Evolutionary conservation across 2,113 vertebrate species (phyloP).

Genomic region (Opisthocomus hoazin): DNA sequence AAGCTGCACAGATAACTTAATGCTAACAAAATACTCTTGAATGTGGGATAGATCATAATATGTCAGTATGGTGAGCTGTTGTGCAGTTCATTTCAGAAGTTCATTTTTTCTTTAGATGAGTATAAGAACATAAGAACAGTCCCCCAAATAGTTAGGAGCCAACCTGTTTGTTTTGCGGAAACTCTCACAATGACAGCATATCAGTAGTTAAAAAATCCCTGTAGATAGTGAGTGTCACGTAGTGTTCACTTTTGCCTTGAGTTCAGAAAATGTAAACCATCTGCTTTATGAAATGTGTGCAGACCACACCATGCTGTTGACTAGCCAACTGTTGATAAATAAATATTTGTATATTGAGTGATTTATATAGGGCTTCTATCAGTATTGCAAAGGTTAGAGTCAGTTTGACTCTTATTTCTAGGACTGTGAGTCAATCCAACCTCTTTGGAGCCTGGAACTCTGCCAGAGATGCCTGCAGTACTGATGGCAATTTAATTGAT

Average conservation of each 20-base stretch:
- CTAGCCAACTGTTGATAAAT: constrained; percentile 42
- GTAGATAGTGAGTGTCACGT: background rate
- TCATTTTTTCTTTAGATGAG: background rate
- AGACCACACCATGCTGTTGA: constrained; percentile 29
- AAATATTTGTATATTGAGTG: constrained; percentile 53
- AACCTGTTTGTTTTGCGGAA: background rate
- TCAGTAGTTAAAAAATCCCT: background rate
- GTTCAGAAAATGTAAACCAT: constrained; percentile 47
- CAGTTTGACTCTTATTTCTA: constrained; percentile 34
- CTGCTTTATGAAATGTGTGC: constrained; percentile 34
- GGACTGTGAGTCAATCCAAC: background rate
- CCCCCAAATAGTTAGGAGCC: background rate
- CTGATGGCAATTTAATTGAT: constrained; percentile 13
- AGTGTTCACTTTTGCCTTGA: constrained; percentile 32
- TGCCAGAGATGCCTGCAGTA: background rate
- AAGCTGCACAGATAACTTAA: constrained; percentile 1
- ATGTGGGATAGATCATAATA: constrained; percentile 6
- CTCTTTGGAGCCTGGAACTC: background rate
- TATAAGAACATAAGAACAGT: background rate
- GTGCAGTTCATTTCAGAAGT: background rate
- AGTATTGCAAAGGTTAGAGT: constrained; percentile 18
- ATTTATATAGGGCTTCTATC: constrained; percentile 47
- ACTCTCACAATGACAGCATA: background rate
- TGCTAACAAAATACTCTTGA: constrained; percentile 17
- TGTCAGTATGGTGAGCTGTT: background rate